Evolutionary conservation across 1,140 invertebrate genomes (phyloP).

Genomic region (Trissolcus basalis): DNA sequence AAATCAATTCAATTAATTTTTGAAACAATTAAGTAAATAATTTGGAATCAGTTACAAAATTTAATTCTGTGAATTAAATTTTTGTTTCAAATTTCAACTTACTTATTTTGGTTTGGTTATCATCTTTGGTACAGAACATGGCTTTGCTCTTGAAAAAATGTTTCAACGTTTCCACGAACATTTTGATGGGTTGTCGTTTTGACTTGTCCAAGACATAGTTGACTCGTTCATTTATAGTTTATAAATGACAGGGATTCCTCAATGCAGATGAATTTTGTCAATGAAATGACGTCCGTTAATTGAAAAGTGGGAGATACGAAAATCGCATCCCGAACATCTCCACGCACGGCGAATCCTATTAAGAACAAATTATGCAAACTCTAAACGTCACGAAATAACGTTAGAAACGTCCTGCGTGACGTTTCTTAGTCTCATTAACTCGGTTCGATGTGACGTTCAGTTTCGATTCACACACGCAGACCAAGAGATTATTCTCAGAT

Average conservation of each 20-base stretch:
- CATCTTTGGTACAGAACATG: constrained; percentile 15
- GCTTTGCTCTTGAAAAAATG: background rate
- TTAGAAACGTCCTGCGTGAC: constrained; percentile 18
- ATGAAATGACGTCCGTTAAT: background rate
- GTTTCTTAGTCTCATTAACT: too few relatives aligned
- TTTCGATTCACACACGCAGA: too few relatives aligned
- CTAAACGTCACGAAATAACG: constrained; percentile 16
- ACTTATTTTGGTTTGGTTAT: constrained; percentile 5
- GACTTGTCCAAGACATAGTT: background rate
- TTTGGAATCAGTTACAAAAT: background rate
- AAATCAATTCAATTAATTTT: too few relatives aligned
- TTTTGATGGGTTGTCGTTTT: background rate
- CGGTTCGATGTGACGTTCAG: too few relatives aligned
- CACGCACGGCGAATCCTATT: constrained; percentile 22
- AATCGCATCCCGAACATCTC: constrained; percentile 2
- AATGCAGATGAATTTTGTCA: constrained; percentile 14
- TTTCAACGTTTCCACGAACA: background rate
- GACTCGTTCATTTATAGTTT: constrained; percentile 18
- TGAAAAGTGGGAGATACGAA: constrained; percentile 8
- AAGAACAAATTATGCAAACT: constrained; percentile 9
- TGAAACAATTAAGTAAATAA: too few relatives aligned
- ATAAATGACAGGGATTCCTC: constrained; percentile 16
- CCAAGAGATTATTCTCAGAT: too few relatives aligned
- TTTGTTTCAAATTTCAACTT: constrained; percentile 1
- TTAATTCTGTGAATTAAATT: background rate